Evolutionary conservation across 2,888 invertebrate species (phyloP), one percentile per base, ranked within the genome.

Genomic region (Drosophila picticornis): DNA sequence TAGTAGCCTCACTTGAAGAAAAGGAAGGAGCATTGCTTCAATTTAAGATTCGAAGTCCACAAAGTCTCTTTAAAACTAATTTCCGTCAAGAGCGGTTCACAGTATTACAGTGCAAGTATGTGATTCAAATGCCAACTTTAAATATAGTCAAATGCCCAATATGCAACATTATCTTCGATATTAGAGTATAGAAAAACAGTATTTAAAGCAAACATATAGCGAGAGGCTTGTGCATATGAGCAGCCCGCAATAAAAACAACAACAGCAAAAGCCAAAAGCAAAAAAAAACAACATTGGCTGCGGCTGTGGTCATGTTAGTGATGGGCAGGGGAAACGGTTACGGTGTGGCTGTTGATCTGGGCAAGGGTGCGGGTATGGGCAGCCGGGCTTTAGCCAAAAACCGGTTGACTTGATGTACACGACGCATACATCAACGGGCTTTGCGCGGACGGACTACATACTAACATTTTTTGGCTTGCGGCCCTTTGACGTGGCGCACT

Each of bases 371-470:
- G 11, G 53, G 2, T 52, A 31, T n/a, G 52, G 52, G 32, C 46
- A 46, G 46, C 38, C 34, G 46, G 40, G 60, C 25, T 64, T 46
- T 57, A 52, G 64, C 67, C 43, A 48, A 72, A 67, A 62, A n/a
- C 77, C 68, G 72, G 77, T 53, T 64, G 77, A 63, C 72, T 72
- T 78, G 81, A 78, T 76, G 67, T 62, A 74, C 77, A 71, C 65
- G 55, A 66, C 48, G 66, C 67, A 67, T 65, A 77, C 74, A 78
- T 60, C 64, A 58, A 48, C 63, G 60, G 48, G 32, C 58, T 13
- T 22, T n/a, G 31, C 51, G 62, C 60, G 72, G 29, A 55, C 16
- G 19, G 19, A 27, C 53, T 46, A 25, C 34, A 34, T n/a, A 22
- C 52, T 11, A 66, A 64, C 60, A 53, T 57, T 65, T 71, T 73